Evolutionary conservation across 2,888 invertebrate species (phyloP).

Genomic region (Catocala sponsa): DNA sequence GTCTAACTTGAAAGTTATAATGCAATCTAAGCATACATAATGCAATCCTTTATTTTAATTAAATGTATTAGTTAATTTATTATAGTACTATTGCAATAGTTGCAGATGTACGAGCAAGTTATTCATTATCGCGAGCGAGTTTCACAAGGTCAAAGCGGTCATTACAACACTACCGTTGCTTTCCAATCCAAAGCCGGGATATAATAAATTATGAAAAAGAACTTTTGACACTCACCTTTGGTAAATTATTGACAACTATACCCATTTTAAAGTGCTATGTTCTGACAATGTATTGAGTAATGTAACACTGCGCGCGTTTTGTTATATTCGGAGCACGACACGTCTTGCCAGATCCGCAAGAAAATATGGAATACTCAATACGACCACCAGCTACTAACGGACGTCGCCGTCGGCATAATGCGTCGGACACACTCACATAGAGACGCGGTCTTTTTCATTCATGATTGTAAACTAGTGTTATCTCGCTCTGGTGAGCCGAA

Average conservation of each 20-base stretch:
- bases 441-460: conserved; percentile 81
- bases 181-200: conserved; percentile 79
- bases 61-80: conserved; percentile 1
- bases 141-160: conserved; percentile 88
- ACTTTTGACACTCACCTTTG: conserved; percentile 71
- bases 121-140: conserved; percentile 83
- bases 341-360: conserved; percentile 78
- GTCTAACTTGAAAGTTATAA: too few relatives aligned
- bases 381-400: conserved; percentile 46
- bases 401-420: conserved; percentile 59
- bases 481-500: conserved; percentile 67
- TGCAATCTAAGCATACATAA: neutral
- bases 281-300: conserved; percentile 48
- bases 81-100: conserved; percentile 56
- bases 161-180: conserved; percentile 85
- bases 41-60: neutral
- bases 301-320: conserved; percentile 62
- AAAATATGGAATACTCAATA: conserved; percentile 81
- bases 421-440: conserved; percentile 66
- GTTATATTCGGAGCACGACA: conserved; percentile 56
- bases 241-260: conserved; percentile 80
- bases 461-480: conserved; percentile 75
- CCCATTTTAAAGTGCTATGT: conserved; percentile 72
- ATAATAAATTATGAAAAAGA: conserved; percentile 44
- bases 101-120: conserved; percentile 66